A percentile compares a stretch with the other conserved stretches of the same genome.
Evolutionary conservation across 2,113 vertebrate species (phyloP).

Genomic region (Beaufortia kweichowensis): DNA sequence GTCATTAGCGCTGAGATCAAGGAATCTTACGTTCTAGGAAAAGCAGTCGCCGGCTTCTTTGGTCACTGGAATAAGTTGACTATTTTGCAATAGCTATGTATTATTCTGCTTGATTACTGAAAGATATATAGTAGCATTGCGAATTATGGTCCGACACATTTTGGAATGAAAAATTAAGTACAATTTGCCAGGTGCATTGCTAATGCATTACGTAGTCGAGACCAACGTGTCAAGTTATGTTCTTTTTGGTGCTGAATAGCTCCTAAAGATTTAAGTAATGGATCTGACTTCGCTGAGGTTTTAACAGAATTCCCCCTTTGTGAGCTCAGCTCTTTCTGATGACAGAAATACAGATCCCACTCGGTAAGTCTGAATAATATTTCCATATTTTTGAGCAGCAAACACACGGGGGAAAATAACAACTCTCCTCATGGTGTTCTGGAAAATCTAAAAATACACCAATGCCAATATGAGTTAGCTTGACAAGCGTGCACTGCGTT

Average conservation of each 20-base stretch:
- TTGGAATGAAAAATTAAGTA: no score
- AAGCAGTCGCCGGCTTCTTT: not conserved
- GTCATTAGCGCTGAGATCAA: conserved; percentile 27
- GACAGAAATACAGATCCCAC: conserved; percentile 14
- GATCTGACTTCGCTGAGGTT: not conserved
- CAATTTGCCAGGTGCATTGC: no score
- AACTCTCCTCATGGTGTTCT: conserved; percentile 27
- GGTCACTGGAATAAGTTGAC: not conserved
- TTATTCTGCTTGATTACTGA: no score
- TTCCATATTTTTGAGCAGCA: conserved; percentile 36
- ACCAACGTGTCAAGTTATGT: no score
- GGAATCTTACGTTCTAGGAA: conserved; percentile 5
- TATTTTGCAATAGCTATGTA: not conserved
- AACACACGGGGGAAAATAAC: conserved; percentile 29
- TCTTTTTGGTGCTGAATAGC: not conserved
- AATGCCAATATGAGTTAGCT: conserved; percentile 35
- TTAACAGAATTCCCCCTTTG: conserved; percentile 4
- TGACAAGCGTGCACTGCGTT: conserved; percentile 38
- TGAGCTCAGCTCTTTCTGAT: conserved; percentile 6
- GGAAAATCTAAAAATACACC: conserved; percentile 29
- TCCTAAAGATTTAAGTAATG: not conserved
- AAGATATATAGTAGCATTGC: no score
- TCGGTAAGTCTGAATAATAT: conserved; percentile 37
- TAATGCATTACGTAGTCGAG: no score
- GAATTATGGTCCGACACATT: no score